Base-by-base conservation (phyloP, 2,797 vertebrate genomes). In the Pachyuromys duprasi region DNA sequence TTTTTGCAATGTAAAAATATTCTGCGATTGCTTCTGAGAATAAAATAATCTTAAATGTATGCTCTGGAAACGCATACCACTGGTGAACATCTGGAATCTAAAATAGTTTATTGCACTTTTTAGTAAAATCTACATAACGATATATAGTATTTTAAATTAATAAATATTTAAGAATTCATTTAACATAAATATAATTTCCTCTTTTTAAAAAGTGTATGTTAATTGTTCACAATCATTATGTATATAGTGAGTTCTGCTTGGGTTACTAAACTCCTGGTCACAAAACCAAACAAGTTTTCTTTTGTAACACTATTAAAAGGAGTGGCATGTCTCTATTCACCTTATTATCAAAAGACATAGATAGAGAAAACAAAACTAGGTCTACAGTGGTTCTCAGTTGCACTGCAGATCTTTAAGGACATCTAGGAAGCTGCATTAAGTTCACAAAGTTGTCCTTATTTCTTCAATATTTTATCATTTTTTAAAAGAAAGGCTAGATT, bases 21-120 rank as follows among this genome's bases (percentile, higher is more conserved):
- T 92, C 67, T 28, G 33, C 53, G 69, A 95, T 86, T 93, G 79
- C 78, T 92, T 42, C 20, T 79, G 62, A 75, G 33, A 96, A 92
- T 96, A 96, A 95, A 94, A 92, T 94, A 93, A 92, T 93, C 39
- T 75, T 87, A 62, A 57, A 31, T 36, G 88, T 83, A 82, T 96
- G 89, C 12, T 60, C 81, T 53, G 53, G 63, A 79, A 24, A 67
- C 39, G 42, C 22, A 75, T 7, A 65, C 22, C 33, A 55, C 31
- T 93, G 86, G 92, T 93, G 90, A 95, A 49, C 95, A 96, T 80
- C 86, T 96, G 93, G 90, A 96, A 76, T 45, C 24, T 55, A 62
- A 76, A 79, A 53, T 9, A 1, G 3, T 80, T 92, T 89, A 75
- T n/a, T 70, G 14, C 9, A 81, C 31, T 84, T 62, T 90, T 86